Evolutionary conservation across 2,888 invertebrate species (phyloP).

Genomic region (Prosopocoilus inquinatus): DNA sequence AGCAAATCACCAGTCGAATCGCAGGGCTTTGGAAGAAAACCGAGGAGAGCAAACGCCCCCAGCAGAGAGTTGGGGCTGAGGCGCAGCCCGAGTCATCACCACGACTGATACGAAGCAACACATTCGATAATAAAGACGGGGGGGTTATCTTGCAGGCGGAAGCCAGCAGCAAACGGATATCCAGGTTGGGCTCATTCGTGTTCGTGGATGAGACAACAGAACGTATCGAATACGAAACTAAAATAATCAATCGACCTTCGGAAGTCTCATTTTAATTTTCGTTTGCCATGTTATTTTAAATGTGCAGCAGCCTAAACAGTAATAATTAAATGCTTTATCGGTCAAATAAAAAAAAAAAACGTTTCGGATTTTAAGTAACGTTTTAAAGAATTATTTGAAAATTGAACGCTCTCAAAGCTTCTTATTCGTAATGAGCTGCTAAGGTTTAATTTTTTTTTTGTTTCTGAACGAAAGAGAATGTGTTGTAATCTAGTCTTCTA

Average conservation of each 20-base stretch:
- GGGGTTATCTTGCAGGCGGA: constrained; percentile 36
- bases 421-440: too few species aligned
- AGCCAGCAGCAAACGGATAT: constrained; percentile 48
- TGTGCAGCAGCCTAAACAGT: too few species aligned
- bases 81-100: constrained; percentile 34
- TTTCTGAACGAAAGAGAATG: too few species aligned
- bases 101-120: constrained; percentile 61
- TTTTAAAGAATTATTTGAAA: too few species aligned
- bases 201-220: constrained; percentile 45
- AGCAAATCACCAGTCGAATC: constrained; percentile 75
- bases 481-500: too few species aligned
- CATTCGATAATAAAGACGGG: constrained; percentile 58
- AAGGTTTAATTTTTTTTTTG: too few species aligned
- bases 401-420: too few species aligned
- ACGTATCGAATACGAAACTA: constrained; percentile 9
- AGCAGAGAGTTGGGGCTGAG: constrained; percentile 51
- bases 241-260: constrained; percentile 6
- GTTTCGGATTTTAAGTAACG: too few species aligned
- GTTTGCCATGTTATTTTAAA: not conserved
- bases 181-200: constrained; percentile 55
- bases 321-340: too few species aligned
- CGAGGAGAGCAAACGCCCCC: constrained; percentile 63
- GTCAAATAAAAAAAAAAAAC: too few species aligned
- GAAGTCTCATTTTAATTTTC: constrained; percentile 12
- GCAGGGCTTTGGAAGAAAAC: constrained; percentile 79